Base-by-base conservation (phyloP, 1,140 invertebrate species). In the Coenobita brevimanus region DNA sequence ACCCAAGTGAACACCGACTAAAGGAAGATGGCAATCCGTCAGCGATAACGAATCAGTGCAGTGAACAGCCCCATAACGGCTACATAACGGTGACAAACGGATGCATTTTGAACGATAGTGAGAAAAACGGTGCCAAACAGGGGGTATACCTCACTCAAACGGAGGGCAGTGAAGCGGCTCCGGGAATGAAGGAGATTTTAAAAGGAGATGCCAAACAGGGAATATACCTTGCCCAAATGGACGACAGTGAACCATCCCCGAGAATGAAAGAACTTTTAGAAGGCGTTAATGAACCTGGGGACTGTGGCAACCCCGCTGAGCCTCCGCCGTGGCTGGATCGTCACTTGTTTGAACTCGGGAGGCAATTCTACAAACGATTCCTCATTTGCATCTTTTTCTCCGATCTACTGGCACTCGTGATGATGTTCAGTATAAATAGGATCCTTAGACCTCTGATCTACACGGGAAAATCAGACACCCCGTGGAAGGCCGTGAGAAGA, bases 401-500 rank as follows among this genome's bases (percentile, higher is more conserved):
- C 4, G 86, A 90, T 30, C 57, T 90, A 4, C 64, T 88, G 46
- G 54, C 79, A 1, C 46, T 90, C 15, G 75, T 87, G 17, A 76
- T 87, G 79, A 46, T 80, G 27, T 89, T 94, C 92, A 43, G 87
- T 90, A 3, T 89, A 0, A 27, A 92, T 91, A 17, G 91, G 85
- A 24, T 90, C 83, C 90, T 93, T 93, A 17, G 89, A 91, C 86
- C 92, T 90, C 64, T 93, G 89, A 88, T 94, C 92, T 83, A 93
- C 92, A 94, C 93, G 90, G 78, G 93, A 91, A 90, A 93, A 92
- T 92, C 91, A 85, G 92, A 92, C 92, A 94, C 91, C 91, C 92
- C 92, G 89, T 92, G 91, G 91, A 91, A 93, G 91, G 95, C 97
- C 0, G 97, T 97, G 92, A 94, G 94, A 84, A 94, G 97, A 90